Base-by-base conservation (phyloP, 2,888 invertebrate species). In the Teleogryllus oceanicus region DNA sequence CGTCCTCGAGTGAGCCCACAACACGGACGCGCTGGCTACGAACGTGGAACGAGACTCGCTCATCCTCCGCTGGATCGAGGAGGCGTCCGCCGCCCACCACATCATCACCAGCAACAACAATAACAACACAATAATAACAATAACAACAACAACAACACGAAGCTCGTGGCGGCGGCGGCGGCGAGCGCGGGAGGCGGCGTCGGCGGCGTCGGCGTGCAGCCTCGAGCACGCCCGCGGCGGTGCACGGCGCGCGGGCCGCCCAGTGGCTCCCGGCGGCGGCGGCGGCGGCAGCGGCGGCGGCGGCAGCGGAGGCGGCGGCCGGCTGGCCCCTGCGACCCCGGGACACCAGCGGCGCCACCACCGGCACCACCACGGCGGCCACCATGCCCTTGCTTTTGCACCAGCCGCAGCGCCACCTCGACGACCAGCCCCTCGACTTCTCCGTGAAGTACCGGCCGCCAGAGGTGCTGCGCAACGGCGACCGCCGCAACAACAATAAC, bases 271-370 rank as follows among this genome's bases (percentile, higher is more conserved):
- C 62, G 16, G 12, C 62, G 62, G 62, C 62, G 2, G 62, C 62
- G 62, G 62, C 62, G 62, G 62, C 62, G 62, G 62, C 62, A 62
- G 62, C 62, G 62, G 62, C 62, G 62, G 62, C 62, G 62, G 62
- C 62, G 5, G 62, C 62, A 2, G 62, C 2, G 62, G 62, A 2
- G 62, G 62, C 62, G 62, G 62, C 62, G 16, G 62, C 62, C 62
- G 62, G 62, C 18, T 62, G 62, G 62, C 62, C 16, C 16, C 12
- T 18, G 62, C 62, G 62, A 12, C 12, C 62, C 12, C 16, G 62
- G 16, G 62, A 62, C 62, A 62, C 62, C 62, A 18, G 62, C 62
- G 62, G 62, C 62, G 18, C 62, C 62, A 62, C 16, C 62, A 12
- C 18, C 62, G 18, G 18, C 62, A 18, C 62, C 62, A 62, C 62